A percentile compares a stretch with the other conserved stretches of the same genome.
Evolutionary conservation across 2,797 vertebrate genomes (phyloP).

Genomic region (Enteromius treurensis): DNA sequence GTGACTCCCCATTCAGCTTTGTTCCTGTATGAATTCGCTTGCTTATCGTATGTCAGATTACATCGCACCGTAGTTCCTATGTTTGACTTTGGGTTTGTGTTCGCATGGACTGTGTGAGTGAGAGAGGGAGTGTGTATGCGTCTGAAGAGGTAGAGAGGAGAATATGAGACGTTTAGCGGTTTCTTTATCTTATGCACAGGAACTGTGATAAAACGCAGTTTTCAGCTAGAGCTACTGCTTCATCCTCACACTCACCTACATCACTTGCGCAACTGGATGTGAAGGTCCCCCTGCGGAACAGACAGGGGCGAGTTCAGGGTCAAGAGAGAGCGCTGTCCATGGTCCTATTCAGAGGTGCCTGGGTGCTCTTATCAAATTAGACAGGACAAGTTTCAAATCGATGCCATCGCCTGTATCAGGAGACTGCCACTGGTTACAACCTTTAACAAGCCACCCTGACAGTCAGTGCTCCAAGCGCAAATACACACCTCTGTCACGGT

Average conservation of each 20-base stretch:
- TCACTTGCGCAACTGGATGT: slow-evolving; percentile 68
- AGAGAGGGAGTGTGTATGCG: background rate
- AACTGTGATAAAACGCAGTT: background rate
- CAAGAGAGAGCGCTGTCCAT: slow-evolving; percentile 90
- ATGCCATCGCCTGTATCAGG: slow-evolving; percentile 78
- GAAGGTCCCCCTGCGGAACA: slow-evolving; percentile 76
- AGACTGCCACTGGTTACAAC: slow-evolving; percentile 78
- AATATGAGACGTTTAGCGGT: background rate
- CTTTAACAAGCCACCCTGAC: slow-evolving; percentile 75
- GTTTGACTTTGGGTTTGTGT: slow-evolving; percentile 24
- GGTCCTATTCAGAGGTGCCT: slow-evolving; percentile 83
- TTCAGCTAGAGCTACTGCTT: slow-evolving; percentile 8
- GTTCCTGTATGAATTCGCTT: slow-evolving; percentile 28
- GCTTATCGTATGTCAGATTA: slow-evolving; percentile 35
- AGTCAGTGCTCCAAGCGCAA: slow-evolving; percentile 52
- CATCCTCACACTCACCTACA: slow-evolving; percentile 55
- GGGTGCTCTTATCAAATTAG: slow-evolving; percentile 83
- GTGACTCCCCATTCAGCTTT: slow-evolving; percentile 68
- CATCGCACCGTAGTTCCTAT: slow-evolving; percentile 31
- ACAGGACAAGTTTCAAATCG: slow-evolving; percentile 82
- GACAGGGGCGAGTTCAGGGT: slow-evolving; percentile 69
- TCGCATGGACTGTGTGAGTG: slow-evolving; percentile 16
- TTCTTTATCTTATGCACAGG: background rate
- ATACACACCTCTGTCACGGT: slow-evolving; percentile 68
- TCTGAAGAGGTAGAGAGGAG: background rate